Evolutionary conservation across 2,113 vertebrate genomes (phyloP).

Genomic region (Grammomys surdaster): DNA sequence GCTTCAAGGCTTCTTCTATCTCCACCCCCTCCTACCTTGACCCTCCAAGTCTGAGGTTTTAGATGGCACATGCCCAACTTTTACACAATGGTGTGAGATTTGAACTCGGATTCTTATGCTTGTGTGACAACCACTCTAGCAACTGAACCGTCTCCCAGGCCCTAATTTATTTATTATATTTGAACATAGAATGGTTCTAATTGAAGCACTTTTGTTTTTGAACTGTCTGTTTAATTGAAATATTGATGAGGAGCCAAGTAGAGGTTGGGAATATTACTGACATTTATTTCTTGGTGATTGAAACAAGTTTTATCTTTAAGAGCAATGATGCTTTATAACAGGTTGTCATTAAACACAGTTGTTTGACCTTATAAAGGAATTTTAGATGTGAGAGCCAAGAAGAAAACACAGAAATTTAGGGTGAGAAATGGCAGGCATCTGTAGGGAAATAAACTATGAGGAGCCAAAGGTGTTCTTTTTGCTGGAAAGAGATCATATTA

Average conservation of each 20-base stretch:
- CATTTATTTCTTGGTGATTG: constrained; percentile 51
- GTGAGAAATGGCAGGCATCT: constrained; percentile 46
- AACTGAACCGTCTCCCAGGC: not conserved
- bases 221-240: constrained; percentile 38
- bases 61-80: not conserved
- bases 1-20: not conserved
- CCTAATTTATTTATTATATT: constrained; percentile 25
- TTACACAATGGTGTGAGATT: not conserved
- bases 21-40: not conserved
- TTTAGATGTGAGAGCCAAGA: constrained; percentile 23
- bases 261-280: constrained; percentile 13
- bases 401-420: constrained; percentile 35
- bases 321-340: not conserved
- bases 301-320: not conserved
- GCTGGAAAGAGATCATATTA: not conserved
- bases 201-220: constrained; percentile 50
- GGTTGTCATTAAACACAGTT: not conserved
- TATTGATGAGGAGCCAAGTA: not conserved
- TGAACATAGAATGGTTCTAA: constrained; percentile 16
- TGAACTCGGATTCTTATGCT: not conserved
- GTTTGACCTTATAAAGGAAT: constrained; percentile 5
- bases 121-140: not conserved
- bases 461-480: not conserved
- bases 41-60: not conserved
- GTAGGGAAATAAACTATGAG: constrained; percentile 25